phyloP scores from a whole-genome alignment of 92 coral and sea anemone species.

The Paramuricea clavata region DNA sequence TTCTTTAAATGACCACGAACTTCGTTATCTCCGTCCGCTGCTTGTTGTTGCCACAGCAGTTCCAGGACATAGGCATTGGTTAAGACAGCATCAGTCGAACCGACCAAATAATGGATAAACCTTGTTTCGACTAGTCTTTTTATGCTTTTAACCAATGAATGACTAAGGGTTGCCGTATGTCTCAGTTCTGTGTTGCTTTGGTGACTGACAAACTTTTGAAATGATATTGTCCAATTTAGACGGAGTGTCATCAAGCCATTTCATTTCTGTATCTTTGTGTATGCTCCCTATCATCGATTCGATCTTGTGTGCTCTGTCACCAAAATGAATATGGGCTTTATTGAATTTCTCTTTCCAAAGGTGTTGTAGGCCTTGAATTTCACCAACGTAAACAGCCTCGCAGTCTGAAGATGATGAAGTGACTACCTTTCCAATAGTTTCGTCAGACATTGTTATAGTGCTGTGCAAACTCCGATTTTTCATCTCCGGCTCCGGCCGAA shows the following conservation, averaged over 20 bases:
- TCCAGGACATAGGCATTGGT: constrained; percentile 1
- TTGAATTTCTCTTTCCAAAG: too few relatives aligned
- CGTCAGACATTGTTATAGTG: too few relatives aligned
- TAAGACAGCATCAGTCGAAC: constrained; percentile 8
- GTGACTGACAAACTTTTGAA: constrained; percentile 28
- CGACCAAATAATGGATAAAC: constrained; percentile 1
- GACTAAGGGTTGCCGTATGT: constrained; percentile 27
- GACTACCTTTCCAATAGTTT: constrained; percentile 5
- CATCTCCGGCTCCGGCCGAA: too few relatives aligned
- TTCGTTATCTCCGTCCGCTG: constrained; percentile 17
- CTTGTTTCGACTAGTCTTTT: too few relatives aligned
- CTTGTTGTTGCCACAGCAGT: constrained; percentile 14
- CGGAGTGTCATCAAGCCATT: constrained; percentile 14
- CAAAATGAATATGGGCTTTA: constrained; percentile 6
- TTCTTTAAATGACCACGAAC: too few relatives aligned
- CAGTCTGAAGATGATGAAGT: constrained; percentile 30
- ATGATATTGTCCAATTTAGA: constrained; percentile 14
- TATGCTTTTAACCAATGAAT: too few relatives aligned
- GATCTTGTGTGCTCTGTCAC: constrained; percentile 37
- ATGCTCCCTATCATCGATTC: constrained; percentile 23
- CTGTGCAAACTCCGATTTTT: too few relatives aligned
- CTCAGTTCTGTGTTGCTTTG: constrained; percentile 43
- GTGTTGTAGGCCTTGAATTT: constrained; percentile 10
- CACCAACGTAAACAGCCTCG: constrained; percentile 1
- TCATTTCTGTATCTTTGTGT: constrained; percentile 17